phyloP scores from a whole-genome alignment of 1,140 invertebrate genomes.

The Bombus sylvicola region DNA sequence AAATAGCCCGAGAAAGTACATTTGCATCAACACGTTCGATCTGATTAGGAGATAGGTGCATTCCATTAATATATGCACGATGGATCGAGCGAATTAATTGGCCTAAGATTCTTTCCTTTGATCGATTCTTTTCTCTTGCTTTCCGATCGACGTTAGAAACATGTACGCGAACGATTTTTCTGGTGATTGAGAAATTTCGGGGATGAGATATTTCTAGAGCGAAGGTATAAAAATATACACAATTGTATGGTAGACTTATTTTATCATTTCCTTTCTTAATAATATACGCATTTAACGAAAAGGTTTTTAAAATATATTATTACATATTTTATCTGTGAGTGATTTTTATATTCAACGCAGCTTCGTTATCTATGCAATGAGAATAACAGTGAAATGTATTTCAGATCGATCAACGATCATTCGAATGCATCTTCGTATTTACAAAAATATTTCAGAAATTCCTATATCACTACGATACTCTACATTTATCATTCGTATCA shows the following conservation, averaged over 20 bases:
- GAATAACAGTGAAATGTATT: no score
- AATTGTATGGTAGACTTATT: background rate
- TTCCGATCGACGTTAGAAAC: background rate
- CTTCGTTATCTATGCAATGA: background rate
- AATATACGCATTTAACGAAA: background rate
- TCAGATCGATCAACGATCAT: slow-evolving; percentile 20
- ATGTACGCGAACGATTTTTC: no score
- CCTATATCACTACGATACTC: background rate
- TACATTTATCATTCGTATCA: slow-evolving; percentile 17
- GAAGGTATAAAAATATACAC: background rate
- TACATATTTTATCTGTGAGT: background rate
- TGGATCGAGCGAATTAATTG: background rate
- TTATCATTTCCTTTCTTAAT: background rate
- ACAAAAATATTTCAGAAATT: background rate
- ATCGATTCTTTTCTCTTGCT: background rate
- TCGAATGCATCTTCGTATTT: background rate
- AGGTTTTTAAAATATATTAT: background rate
- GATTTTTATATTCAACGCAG: background rate
- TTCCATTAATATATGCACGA: background rate
- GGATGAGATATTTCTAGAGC: background rate
- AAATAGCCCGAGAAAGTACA: background rate
- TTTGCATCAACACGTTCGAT: slow-evolving; percentile 17
- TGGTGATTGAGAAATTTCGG: background rate
- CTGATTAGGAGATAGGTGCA: background rate
- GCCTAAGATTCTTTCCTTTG: no score